These are phyloP conservation scores for Athetis lepigone DNA, from an alignment of 2,888 invertebrate genomes.

Conservation along the genomic window DNA sequence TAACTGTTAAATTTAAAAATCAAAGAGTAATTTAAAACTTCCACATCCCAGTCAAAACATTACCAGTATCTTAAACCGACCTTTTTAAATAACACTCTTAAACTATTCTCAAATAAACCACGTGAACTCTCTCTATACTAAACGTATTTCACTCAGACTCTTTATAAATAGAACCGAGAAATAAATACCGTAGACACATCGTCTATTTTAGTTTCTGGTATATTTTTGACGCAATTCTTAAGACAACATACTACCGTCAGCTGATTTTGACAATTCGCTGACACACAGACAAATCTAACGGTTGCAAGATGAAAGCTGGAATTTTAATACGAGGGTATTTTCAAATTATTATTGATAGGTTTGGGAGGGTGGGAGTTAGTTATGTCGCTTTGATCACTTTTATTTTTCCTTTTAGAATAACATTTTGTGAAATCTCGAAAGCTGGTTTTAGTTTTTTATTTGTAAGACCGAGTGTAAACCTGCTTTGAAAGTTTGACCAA, in stretches of 20 bases:
- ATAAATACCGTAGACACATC: slow-evolving; percentile 65
- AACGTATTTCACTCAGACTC: slow-evolving; percentile 41
- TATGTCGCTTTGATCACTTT: no score
- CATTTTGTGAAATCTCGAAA: no score
- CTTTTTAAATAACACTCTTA: slow-evolving; percentile 44
- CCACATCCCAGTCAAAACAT: slow-evolving; percentile 2
- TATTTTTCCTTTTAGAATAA: no score
- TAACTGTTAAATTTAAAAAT: no score
- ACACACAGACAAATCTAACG: slow-evolving; percentile 63
- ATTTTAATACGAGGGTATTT: slow-evolving; percentile 43
- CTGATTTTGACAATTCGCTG: slow-evolving; percentile 72
- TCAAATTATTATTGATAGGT: slow-evolving; percentile 18
- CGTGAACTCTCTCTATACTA: slow-evolving; percentile 39
- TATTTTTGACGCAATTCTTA: slow-evolving; percentile 70
- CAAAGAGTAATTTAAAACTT: no score
- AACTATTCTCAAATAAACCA: slow-evolving; percentile 20
- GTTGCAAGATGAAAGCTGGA: slow-evolving; percentile 50
- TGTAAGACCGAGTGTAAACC: no score
- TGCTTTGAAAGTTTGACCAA: no score
- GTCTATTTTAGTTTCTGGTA: slow-evolving; percentile 66
- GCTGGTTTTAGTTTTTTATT: no score
- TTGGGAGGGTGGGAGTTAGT: no score
- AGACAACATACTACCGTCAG: slow-evolving; percentile 68
- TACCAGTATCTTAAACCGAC: slow-evolving; percentile 19
- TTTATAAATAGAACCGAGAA: slow-evolving; percentile 62